Evolutionary conservation across 2,113 vertebrate species (phyloP).

Genomic region (Corvus hawaiiensis): DNA sequence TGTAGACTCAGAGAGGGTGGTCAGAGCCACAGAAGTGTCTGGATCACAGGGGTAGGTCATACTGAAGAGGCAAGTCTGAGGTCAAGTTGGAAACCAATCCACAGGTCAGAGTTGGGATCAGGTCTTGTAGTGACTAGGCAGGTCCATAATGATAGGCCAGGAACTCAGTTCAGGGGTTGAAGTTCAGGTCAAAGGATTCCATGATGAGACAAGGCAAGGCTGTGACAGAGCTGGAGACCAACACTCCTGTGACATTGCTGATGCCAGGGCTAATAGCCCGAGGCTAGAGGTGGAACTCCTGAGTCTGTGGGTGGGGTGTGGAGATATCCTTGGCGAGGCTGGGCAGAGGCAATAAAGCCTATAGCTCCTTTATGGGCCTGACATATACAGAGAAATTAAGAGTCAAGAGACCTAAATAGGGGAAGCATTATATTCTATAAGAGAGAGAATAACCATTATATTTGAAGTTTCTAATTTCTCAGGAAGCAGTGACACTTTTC

Average conservation of each 20-base stretch:
- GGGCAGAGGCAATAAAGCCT: background rate
- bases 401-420: background rate
- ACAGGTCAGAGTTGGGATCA: background rate
- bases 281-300: background rate
- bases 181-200: background rate
- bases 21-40: background rate
- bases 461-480: background rate
- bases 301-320: background rate
- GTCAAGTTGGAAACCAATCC: background rate
- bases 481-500: background rate
- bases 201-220: background rate
- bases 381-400: background rate
- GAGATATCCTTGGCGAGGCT: rapidly evolving
- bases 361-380: background rate
- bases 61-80: background rate
- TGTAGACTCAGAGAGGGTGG: background rate
- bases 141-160: background rate
- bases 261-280: background rate
- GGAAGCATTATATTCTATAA: background rate
- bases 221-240: background rate
- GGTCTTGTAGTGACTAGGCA: background rate
- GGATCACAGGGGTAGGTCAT: background rate
- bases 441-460: background rate
- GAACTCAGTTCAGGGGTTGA: rapidly evolving
- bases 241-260: background rate